Evolutionary conservation across 2,888 invertebrate genomes (phyloP), one percentile per base, ranked within the genome.

Genomic region (Nudaria mundana): DNA sequence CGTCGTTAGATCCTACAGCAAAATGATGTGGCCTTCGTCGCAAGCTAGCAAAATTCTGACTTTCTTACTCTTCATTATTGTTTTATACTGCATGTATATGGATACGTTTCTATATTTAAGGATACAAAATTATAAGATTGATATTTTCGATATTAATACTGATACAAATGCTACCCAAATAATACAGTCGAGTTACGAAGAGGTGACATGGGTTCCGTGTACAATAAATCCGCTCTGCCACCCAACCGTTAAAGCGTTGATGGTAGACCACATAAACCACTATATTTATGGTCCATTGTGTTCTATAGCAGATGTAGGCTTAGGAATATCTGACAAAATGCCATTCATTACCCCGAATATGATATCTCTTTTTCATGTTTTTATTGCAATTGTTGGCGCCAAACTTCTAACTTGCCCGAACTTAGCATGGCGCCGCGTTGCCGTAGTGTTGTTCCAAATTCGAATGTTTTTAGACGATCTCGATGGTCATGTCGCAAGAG

Each of bases 401-500:
- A 94, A 94, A 66, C 90, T 95, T 36, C 83, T 97, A 29, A 92
- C 94, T 2, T 93, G 93, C 35, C 94, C 94, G 62, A 93, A 91
- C 56, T 75, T 97, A 10, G 90, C 92, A 2, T 91, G 92, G 14
- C 88, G 97, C 16, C 90, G 96, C 13, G 52, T 95, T 0, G 96
- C 94, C 0, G 93, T 96, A 0, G 76, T 95, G 1, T 71, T 97
- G 12, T 97, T 95, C 70, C 94, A 95, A 80, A 76, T 96, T 24
- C 90, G 97, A 53, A 94, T 95, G 52, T 95, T 95, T 81, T 75
- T 97, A 35, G 97, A 97, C 64, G 95, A 95, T 63, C 77, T 97
- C 46, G 97, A 97, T 64, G 97, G 97, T 0, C 94, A 95, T 64
- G 94, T 97, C 2, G 96, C 96, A 0, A 91, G 97, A 44, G 92